Evolutionary conservation across 2,888 invertebrate genomes (phyloP).

Genomic region (Hesperia comma): DNA sequence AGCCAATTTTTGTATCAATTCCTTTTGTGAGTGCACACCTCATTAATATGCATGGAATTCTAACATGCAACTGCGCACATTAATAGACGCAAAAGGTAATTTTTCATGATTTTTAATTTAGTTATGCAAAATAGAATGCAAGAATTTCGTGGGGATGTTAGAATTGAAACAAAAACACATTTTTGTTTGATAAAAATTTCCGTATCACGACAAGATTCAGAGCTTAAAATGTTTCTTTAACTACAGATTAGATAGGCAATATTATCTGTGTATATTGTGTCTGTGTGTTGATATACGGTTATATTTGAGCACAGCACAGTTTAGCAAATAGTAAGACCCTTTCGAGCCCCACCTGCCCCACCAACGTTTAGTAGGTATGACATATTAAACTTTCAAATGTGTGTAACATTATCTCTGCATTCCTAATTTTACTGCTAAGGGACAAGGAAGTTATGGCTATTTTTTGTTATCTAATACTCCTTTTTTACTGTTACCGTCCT

Average conservation of each 20-base stretch:
- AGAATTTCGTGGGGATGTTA: too few relatives aligned
- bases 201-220: background rate
- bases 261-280: background rate
- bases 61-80: too few relatives aligned
- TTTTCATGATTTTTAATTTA: too few relatives aligned
- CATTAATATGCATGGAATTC: too few relatives aligned
- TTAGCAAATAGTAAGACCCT: background rate
- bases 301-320: background rate
- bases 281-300: background rate
- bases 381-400: too few relatives aligned
- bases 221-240: background rate
- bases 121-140: too few relatives aligned
- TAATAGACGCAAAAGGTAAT: too few relatives aligned
- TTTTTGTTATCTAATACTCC: conserved; percentile 1
- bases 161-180: background rate
- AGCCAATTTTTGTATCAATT: too few relatives aligned
- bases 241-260: background rate
- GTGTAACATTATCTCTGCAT: conserved; percentile 17
- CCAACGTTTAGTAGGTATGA: too few relatives aligned
- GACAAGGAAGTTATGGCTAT: background rate
- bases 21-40: too few relatives aligned
- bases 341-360: too few relatives aligned
- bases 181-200: background rate
- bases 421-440: conserved; percentile 10
- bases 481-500: background rate